Percentiles rank a stretch among this genome's conserved stretches.
Evolutionary conservation across 2,113 vertebrate genomes (phyloP).

Genomic region (Pseudopipra pipra): DNA sequence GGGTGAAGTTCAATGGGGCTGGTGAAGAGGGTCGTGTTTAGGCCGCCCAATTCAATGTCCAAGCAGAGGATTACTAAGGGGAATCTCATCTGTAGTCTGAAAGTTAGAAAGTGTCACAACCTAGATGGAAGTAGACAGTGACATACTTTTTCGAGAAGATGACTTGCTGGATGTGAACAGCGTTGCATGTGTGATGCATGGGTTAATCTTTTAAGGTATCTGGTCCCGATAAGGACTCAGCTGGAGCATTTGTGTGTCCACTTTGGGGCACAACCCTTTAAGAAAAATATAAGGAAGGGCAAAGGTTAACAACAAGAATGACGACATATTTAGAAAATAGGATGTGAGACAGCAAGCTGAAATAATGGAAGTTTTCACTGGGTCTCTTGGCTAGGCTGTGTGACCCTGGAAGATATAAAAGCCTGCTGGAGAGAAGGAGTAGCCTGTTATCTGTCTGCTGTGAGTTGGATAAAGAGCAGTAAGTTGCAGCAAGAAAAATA

Average conservation of each 20-base stretch:
- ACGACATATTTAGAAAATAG: neutral
- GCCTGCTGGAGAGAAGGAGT: neutral
- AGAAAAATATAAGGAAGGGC: neutral
- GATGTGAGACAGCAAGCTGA: neutral
- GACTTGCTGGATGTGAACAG: neutral
- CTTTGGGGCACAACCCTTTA: neutral
- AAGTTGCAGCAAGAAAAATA: neutral
- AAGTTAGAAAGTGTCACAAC: neutral
- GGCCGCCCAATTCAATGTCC: neutral
- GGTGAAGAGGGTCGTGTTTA: neutral
- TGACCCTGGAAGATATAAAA: neutral
- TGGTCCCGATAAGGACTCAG: neutral
- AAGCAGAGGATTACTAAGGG: neutral
- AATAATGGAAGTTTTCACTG: neutral
- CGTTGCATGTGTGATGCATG: fast-evolving
- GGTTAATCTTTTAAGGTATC: neutral
- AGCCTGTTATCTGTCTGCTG: neutral
- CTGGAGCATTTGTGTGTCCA: neutral
- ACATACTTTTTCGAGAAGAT: neutral
- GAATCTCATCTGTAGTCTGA: neutral
- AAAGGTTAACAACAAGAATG: neutral
- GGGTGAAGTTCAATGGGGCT: neutral
- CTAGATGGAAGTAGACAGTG: neutral
- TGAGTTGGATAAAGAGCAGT: neutral
- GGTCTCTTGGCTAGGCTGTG: neutral